Percentiles rank a stretch among this genome's conserved stretches.
Evolutionary conservation across 2,888 invertebrate species (phyloP).

Genomic region (Sinohyriopsis cumingii): DNA sequence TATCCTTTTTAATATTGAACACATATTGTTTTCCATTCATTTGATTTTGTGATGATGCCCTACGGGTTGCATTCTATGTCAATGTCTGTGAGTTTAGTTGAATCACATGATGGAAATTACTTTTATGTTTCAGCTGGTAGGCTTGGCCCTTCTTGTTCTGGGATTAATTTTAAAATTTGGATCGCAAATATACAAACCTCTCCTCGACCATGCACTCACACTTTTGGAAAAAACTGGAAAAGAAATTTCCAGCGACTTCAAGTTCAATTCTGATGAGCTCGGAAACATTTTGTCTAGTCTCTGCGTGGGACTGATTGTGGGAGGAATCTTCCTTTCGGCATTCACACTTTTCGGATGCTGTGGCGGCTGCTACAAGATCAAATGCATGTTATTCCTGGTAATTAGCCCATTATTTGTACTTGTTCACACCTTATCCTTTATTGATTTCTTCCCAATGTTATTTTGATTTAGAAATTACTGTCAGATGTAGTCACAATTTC

Average conservation of each 20-base stretch:
- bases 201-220: slow-evolving; percentile 28
- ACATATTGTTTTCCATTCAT: no score
- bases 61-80: background rate
- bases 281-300: slow-evolving; percentile 31
- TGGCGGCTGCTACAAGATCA: slow-evolving; percentile 50
- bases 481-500: no score
- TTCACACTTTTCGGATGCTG: slow-evolving; percentile 48
- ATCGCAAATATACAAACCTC: slow-evolving; percentile 23
- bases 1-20: no score
- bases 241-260: slow-evolving; percentile 25
- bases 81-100: background rate
- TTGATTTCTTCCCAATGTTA: no score
- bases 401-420: background rate
- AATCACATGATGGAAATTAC: background rate
- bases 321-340: slow-evolving; percentile 41
- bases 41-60: background rate
- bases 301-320: slow-evolving; percentile 43
- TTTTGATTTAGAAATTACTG: no score
- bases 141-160: slow-evolving; percentile 26
- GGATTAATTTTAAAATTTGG: slow-evolving; percentile 42
- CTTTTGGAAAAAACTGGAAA: slow-evolving; percentile 18
- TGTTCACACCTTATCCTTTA: no score
- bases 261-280: slow-evolving; percentile 30
- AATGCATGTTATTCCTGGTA: slow-evolving; percentile 40
- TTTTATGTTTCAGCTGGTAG: slow-evolving; percentile 33